Conservation (phyloP, 2,113 vertebrate genomes). For the Petrocephalus microphthalmus region DNA sequence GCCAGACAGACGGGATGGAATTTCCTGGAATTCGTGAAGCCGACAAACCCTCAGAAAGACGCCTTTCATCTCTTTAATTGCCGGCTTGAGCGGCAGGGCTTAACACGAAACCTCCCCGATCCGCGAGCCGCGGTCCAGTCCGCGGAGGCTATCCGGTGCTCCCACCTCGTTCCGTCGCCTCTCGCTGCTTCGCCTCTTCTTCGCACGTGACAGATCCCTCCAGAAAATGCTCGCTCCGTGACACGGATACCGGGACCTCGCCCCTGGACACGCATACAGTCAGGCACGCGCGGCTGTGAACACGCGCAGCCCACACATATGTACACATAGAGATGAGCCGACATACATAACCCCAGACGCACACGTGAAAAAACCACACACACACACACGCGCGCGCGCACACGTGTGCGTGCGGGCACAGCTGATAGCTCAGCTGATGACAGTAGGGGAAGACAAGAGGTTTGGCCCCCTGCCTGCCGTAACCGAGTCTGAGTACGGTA, state of each 20-base stretch:
- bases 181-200: background rate
- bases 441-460: slow-evolving; percentile 75
- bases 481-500: slow-evolving; percentile 80
- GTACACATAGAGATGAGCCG: background rate
- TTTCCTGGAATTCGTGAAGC: slow-evolving; percentile 56
- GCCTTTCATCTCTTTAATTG: slow-evolving; percentile 26
- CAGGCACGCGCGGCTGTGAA: background rate
- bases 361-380: slow-evolving; percentile 25
- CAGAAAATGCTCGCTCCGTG: background rate
- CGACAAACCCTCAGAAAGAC: slow-evolving; percentile 27
- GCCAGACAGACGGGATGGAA: slow-evolving; percentile 65
- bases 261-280: background rate
- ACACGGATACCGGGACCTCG: background rate
- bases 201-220: background rate
- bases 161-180: background rate
- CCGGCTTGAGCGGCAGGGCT: slow-evolving; percentile 21
- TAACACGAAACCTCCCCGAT: background rate
- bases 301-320: background rate
- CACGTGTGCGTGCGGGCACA: slow-evolving; percentile 42
- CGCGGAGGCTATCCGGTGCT: background rate
- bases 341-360: background rate
- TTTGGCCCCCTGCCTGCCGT: slow-evolving; percentile 81
- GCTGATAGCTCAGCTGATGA: slow-evolving; percentile 74
- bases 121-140: background rate
- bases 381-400: slow-evolving; percentile 29